These are phyloP conservation scores for Clusia tigrina DNA, from an alignment of 2,888 invertebrate species.

Conservation along the genomic window DNA sequence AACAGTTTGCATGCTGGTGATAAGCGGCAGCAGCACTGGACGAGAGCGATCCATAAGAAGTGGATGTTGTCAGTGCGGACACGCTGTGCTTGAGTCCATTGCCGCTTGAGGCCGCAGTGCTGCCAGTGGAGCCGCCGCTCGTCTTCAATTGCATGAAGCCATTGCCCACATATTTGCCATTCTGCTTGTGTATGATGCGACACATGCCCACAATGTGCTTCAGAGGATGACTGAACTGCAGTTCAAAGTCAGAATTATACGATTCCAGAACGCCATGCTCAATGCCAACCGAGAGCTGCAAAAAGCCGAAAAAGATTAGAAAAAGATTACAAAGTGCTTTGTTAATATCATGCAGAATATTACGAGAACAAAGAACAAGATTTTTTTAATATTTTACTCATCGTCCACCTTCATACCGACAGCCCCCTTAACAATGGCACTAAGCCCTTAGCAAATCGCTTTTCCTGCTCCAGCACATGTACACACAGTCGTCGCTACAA, in stretches of 20 bases:
- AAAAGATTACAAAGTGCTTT: no score
- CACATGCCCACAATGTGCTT: conserved; percentile 70
- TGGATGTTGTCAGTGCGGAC: conserved; percentile 53
- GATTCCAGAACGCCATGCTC: conserved; percentile 76
- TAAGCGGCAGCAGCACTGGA: conserved; percentile 54
- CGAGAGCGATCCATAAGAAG: conserved; percentile 58
- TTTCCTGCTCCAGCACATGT: no score
- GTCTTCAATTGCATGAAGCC: conserved; percentile 60
- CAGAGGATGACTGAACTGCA: conserved; percentile 72
- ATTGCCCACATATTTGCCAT: conserved; percentile 55
- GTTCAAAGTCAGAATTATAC: conserved; percentile 75
- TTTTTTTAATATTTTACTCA: no score
- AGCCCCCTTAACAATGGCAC: no score
- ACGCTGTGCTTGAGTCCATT: conserved; percentile 41
- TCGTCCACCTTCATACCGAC: no score
- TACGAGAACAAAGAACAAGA: no score
- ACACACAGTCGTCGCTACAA: no score
- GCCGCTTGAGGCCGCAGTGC: no score
- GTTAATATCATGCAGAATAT: no score
- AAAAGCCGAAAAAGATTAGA: conserved; percentile 13
- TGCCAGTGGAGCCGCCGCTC: conserved; percentile 15
- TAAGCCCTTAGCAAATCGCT: no score
- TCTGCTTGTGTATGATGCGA: conserved; percentile 60
- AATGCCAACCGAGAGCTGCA: conserved; percentile 77
- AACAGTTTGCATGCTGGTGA: conserved; percentile 37